Conservation (phyloP, 1,140 invertebrate species). For the Drosophila triauraria region DNA sequence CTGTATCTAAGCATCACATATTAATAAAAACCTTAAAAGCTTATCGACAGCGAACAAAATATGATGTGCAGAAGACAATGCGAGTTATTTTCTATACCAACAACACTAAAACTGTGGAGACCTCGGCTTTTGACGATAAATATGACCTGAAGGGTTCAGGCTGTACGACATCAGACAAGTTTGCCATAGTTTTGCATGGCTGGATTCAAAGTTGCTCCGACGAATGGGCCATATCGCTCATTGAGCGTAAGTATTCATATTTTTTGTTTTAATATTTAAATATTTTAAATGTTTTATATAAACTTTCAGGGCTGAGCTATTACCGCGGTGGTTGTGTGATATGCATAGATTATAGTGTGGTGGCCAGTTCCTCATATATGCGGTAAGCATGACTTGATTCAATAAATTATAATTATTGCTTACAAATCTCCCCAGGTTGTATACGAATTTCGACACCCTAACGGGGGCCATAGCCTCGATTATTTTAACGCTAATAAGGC, state of each 20-base stretch:
- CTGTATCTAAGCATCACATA: background rate
- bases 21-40: slow-evolving; percentile 15
- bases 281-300: background rate
- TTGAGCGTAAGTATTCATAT: slow-evolving; percentile 61
- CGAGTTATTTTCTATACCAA: slow-evolving; percentile 62
- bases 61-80: slow-evolving; percentile 59
- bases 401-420: background rate
- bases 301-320: slow-evolving; percentile 65
- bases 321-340: slow-evolving; percentile 81
- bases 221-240: slow-evolving; percentile 71
- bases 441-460: slow-evolving; percentile 63
- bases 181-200: slow-evolving; percentile 78
- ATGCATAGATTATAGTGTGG: slow-evolving; percentile 78
- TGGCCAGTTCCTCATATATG: slow-evolving; percentile 71
- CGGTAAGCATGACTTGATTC: slow-evolving; percentile 5
- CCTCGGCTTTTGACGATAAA: slow-evolving; percentile 30
- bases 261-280: background rate
- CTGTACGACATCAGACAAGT: slow-evolving; percentile 64
- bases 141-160: slow-evolving; percentile 50
- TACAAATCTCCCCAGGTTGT: slow-evolving; percentile 39
- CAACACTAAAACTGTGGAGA: slow-evolving; percentile 63
- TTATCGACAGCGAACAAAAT: slow-evolving; percentile 29
- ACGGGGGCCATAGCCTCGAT: slow-evolving; percentile 57
- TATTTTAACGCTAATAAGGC: slow-evolving; percentile 51
- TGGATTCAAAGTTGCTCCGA: slow-evolving; percentile 79